A percentile compares a stretch with the other conserved stretches of the same genome.
Conservation (phyloP, 2,113 vertebrate genomes). For the Dicrurus megarhynchus region DNA sequence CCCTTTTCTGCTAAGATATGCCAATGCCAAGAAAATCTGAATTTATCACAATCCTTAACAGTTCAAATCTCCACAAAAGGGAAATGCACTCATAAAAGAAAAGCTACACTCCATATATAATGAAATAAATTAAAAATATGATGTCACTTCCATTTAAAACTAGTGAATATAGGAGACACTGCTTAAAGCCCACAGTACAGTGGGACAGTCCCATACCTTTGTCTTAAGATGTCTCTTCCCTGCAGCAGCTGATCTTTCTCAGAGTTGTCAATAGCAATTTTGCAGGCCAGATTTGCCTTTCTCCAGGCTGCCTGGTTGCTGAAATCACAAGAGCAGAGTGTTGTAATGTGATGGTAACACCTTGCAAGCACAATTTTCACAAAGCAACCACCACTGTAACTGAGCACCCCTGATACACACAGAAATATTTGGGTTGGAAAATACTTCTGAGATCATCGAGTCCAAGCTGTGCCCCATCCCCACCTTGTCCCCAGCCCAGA, state of each 20-base stretch:
- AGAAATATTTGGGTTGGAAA: background rate
- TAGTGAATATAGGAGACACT: background rate
- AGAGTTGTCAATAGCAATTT: slow-evolving; percentile 90
- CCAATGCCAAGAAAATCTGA: background rate
- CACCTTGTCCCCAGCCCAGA: background rate
- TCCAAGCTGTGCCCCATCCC: rapidly evolving
- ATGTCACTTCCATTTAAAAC: background rate
- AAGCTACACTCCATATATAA: background rate
- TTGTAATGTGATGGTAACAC: background rate
- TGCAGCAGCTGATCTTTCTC: slow-evolving; percentile 91
- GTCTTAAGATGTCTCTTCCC: slow-evolving; percentile 78
- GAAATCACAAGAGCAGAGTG: slow-evolving; percentile 38
- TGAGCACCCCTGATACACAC: rapidly evolving
- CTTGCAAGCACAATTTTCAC: background rate
- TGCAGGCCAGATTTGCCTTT: slow-evolving; percentile 93
- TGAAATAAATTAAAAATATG: background rate
- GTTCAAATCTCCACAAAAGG: background rate
- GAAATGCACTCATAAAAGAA: background rate
- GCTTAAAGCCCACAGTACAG: background rate
- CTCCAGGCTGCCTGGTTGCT: slow-evolving; percentile 97
- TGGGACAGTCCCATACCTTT: slow-evolving; percentile 75
- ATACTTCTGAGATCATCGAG: rapidly evolving
- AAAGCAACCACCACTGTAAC: background rate
- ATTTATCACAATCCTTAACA: background rate
- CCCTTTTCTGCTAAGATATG: background rate